Percentiles rank a stretch among this genome's conserved stretches.
These are phyloP conservation scores for Anguilla megastoma DNA, from an alignment of 2,797 vertebrate species.

Conservation along the genomic window DNA sequence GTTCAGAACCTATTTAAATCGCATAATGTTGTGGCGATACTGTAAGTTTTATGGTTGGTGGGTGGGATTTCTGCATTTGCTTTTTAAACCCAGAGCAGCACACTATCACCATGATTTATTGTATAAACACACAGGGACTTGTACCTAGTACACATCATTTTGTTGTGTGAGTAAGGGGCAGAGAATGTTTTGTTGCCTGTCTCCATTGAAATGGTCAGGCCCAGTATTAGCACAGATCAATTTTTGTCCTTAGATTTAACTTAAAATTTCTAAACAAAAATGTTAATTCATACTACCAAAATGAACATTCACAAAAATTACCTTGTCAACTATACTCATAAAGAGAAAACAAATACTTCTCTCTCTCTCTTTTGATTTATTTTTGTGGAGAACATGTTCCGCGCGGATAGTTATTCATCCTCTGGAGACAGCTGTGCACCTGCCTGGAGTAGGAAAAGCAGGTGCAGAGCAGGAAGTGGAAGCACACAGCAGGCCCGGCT, in stretches of 20 bases:
- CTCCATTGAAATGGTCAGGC: background rate
- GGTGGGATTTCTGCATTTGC: background rate
- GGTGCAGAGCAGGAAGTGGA: background rate
- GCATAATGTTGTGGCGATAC: background rate
- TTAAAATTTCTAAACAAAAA: background rate
- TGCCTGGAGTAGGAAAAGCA: background rate
- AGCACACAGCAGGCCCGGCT: background rate
- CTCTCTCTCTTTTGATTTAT: background rate
- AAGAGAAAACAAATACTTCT: background rate
- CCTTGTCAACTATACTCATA: too few species aligned
- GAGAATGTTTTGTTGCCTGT: background rate
- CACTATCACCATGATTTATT: background rate
- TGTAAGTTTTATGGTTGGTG: background rate
- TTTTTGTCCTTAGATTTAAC: background rate
- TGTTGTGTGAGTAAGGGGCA: background rate
- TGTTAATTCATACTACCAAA: background rate
- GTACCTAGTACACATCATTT: background rate
- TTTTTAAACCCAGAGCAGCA: background rate
- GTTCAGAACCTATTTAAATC: background rate
- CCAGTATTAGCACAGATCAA: background rate
- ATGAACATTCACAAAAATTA: background rate
- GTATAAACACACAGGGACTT: background rate
- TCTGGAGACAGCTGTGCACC: background rate
- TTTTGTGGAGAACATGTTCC: background rate
- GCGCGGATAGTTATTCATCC: background rate